Evolutionary conservation across 2,797 vertebrate genomes (phyloP), one percentile per base, ranked within the genome.

Genomic region (Valencia hispanica): DNA sequence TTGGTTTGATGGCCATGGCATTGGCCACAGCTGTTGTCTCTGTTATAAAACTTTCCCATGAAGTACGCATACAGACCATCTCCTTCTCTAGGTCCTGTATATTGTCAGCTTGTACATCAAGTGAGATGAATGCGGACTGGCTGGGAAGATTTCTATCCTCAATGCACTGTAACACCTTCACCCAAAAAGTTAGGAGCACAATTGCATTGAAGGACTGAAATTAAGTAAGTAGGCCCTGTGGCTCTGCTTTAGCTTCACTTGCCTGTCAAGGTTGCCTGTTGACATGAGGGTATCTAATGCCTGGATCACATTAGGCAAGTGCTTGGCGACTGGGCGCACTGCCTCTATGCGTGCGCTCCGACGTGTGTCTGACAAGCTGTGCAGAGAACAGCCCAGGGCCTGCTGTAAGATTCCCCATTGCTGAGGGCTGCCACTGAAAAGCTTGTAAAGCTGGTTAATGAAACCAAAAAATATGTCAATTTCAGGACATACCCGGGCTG

Each of bases 401-500:
- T 75, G 39, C 69, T 75, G 66, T 68, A 51, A 85, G 27, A n/a
- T n/a, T n/a, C n/a, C n/a, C n/a, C n/a, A 81, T 75, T 39, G 11
- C 10, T 79, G 71, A 73, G 79, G 79, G 51, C 71, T 83, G 41
- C 73, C 76, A 51, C 61, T 66, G 47, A 74, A 66, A 18, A 39
- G 32, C 66, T 74, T 74, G 45, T 85, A 65, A 2, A 83, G 77
- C n/a, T 63, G 53, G 70, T 79, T 82, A 25, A 84, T 65, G 20
- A 5, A 75, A 30, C 83, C 81, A 79, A 79, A 87, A 68, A 78
- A 85, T 9, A n/a, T 61, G 11, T 59, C 10, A 34, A 39, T 55
- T 71, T 71, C 32, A 43, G 70, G 34, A 22, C 51, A 27, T 34
- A 25, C 36, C 25, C 14, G 27, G 25, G 70, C 70, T 72, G 70